Base-by-base conservation (phyloP, 2,797 vertebrate species). In the Tiaroga cobitis region DNA sequence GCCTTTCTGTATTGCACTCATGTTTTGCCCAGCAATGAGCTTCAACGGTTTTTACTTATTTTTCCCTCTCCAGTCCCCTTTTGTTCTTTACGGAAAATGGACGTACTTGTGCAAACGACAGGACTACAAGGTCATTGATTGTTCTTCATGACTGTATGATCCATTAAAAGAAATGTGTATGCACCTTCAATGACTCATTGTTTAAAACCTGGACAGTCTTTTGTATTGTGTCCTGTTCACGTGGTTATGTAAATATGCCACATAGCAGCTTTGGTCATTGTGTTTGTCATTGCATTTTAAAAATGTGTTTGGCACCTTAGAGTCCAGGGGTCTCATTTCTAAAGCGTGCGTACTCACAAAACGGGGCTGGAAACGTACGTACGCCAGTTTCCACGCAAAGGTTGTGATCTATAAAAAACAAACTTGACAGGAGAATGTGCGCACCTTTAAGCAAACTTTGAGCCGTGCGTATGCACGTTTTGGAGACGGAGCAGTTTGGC, bases 71-170 rank as follows among this genome's bases (percentile, higher is more conserved):
- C 56, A 67, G 29, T 51, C 75, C 26, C 19, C 43, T 86, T 83
- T 63, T 87, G 67, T 83, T 80, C 43, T 34, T n/a, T 59, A 46
- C 5, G 10, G n/a, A 65, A 83, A 61, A 86, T 77, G 63, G 19
- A 59, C 5, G 26, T 41, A n/a, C 65, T 78, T 69, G 39, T 73
- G 80, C 74, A 83, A 78, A 79, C 18, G 49, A 32, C 73, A 77
- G 37, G 63, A 59, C 34, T 54, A 29, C 82, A 84, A 69, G 34
- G 63, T 69, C 49, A 54, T 16, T 32, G 34, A 41, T 78, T 69
- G 74, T 78, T 78, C 69, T 82, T 37, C 3, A 21, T 81, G 80
- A 29, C n/a, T 1, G 3, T 21, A 39, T 41, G 82, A 75, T 19
- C 72, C 43, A 54, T 76, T 76, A 49, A 49, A 83, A 74, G 21